Conservation (phyloP, 2,888 invertebrate species). For the Helleia helle region DNA sequence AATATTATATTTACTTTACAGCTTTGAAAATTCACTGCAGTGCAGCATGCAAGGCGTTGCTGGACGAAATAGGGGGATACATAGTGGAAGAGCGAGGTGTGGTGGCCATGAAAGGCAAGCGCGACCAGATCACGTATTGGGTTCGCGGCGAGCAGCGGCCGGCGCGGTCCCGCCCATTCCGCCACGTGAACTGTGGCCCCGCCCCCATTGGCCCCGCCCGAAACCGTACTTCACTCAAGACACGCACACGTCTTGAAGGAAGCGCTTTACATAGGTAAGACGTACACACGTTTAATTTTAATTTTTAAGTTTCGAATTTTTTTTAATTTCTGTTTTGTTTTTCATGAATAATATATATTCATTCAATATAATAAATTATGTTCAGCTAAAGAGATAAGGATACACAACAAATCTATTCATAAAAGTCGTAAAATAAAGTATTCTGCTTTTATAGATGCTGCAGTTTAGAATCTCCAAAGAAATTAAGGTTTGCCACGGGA, state of each 20-base stretch:
- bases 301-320: too few species aligned
- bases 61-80: slow-evolving; percentile 84
- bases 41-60: slow-evolving; percentile 77
- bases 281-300: background rate
- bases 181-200: slow-evolving; percentile 38
- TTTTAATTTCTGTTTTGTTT: too few species aligned
- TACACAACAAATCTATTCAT: too few species aligned
- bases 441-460: slow-evolving; percentile 72
- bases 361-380: too few species aligned
- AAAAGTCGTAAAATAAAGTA: too few species aligned
- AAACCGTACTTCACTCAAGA: slow-evolving; percentile 77
- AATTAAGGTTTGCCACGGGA: slow-evolving; percentile 84
- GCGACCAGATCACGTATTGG: slow-evolving; percentile 88
- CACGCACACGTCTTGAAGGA: slow-evolving; percentile 22
- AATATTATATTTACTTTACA: slow-evolving; percentile 34
- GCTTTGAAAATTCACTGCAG: slow-evolving; percentile 90
- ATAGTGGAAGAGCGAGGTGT: slow-evolving; percentile 83
- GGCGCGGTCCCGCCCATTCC: slow-evolving; percentile 50
- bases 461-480: slow-evolving; percentile 89
- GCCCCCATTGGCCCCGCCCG: slow-evolving; percentile 34
- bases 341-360: too few species aligned
- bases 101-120: slow-evolving; percentile 88
- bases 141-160: slow-evolving; percentile 82
- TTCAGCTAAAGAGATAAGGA: too few species aligned
- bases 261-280: slow-evolving; percentile 1